Base-by-base conservation (phyloP, 2,888 invertebrate genomes). In the Ophioninae sp. region DNA sequence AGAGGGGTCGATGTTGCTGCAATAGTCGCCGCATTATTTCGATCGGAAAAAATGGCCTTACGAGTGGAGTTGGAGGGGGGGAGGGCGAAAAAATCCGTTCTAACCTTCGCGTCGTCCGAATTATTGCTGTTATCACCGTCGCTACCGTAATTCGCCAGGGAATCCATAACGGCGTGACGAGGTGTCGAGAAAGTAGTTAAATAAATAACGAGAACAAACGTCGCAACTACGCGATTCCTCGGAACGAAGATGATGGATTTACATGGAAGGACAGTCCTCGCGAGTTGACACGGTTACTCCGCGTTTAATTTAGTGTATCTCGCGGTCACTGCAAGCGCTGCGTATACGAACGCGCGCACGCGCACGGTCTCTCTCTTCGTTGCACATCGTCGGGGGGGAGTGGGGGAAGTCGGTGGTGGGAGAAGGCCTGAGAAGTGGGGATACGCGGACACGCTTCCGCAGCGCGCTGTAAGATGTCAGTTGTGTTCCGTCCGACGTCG, bases 141-240 rank as follows among this genome's bases (percentile, higher is more conserved):
- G 92, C 97, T 97, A 85, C 95, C 96, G 91, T 97, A 97, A 90
- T 95, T 96, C 84, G 96, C 95, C 83, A 97, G 93, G 68, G 96
- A 96, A 93, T 97, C 96, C 97, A 97, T 97, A 84, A 89, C 89
- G 88, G 87, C 87, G 88, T 61, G 37, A n/a, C 9, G 39, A 41
- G 68, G 41, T 74, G 13, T 17, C 63, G 44, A 44, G 51, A 58
- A 37, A 37, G 10, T 17, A 51, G 6, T 30, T 51, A 17, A 51
- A 51, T 17, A 51, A 51, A 51, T 51, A 13, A 17, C 51, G 13
- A 13, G 51, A 51, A 51, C 17, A 51, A 1, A 51, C 51, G 51
- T 51, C 51, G 59, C 59, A 22, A 59, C 22, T 59, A 20, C 20
- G 51, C 51, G 51, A 69, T 68, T 59, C 51, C 17, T 51, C 41